Conservation (phyloP, 2,797 vertebrate genomes). For the Notolepis coatsorum region DNA sequence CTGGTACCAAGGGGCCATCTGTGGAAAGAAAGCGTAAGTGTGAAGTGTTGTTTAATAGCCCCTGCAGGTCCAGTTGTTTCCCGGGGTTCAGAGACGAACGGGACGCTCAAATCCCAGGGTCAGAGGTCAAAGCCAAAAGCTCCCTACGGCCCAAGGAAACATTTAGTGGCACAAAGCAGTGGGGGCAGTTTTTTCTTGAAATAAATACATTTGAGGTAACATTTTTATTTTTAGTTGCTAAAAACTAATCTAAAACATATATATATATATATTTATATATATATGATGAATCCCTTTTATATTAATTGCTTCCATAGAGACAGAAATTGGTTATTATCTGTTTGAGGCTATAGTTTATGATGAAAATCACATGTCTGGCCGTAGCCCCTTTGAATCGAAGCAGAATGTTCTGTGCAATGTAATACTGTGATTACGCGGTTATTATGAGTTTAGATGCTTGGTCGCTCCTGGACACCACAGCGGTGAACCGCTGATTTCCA, state of each 20-base stretch:
- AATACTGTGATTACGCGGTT: constrained; percentile 29
- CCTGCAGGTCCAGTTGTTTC: constrained; percentile 15
- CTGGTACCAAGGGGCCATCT: constrained; percentile 95
- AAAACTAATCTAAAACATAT: too few species aligned
- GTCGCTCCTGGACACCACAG: constrained; percentile 37
- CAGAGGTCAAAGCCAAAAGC: constrained; percentile 18
- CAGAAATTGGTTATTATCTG: constrained; percentile 65
- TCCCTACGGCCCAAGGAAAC: too few species aligned
- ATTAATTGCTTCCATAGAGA: constrained; percentile 45
- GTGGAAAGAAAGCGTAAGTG: constrained; percentile 98
- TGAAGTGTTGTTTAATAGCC: constrained; percentile 29
- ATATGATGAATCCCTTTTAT: neutral
- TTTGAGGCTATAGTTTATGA: constrained; percentile 28
- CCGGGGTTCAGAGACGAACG: constrained; percentile 8
- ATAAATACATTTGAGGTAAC: neutral
- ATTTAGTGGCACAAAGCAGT: too few species aligned
- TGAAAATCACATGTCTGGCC: constrained; percentile 57
- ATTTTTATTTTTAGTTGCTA: too few species aligned
- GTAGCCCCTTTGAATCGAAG: constrained; percentile 31
- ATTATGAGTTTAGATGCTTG: constrained; percentile 24
- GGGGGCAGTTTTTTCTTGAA: constrained; percentile 4
- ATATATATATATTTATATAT: too few species aligned
- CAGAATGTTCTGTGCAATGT: constrained; percentile 17
- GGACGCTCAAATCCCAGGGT: constrained; percentile 6
- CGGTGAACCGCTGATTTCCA: constrained; percentile 67